Conservation (phyloP, 2,797 vertebrate species). For the Lacerta agilis region DNA sequence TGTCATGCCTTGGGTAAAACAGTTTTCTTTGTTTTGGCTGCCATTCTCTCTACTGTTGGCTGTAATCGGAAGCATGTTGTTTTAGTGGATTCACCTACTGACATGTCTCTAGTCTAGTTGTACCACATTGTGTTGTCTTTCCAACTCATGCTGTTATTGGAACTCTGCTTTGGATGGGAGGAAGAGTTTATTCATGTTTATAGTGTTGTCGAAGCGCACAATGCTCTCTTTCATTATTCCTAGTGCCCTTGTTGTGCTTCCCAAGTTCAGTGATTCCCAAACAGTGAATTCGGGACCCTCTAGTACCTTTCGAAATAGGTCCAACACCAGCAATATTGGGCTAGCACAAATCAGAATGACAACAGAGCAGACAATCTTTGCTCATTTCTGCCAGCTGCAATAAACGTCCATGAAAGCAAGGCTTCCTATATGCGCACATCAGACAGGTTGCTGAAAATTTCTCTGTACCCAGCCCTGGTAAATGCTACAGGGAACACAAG, state of each 20-base stretch:
- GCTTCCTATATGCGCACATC: not conserved
- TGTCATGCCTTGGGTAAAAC: constrained; percentile 64
- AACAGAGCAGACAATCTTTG: not conserved
- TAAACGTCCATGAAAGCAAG: not conserved
- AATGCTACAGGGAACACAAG: not conserved
- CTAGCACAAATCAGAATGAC: not conserved
- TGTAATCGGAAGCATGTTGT: constrained; percentile 76
- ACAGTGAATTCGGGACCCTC: not conserved
- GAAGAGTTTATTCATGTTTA: constrained; percentile 13
- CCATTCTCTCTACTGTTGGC: constrained; percentile 60
- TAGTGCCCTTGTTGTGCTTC: constrained; percentile 13
- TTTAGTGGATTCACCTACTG: constrained; percentile 71
- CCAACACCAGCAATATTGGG: not conserved
- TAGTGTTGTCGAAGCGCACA: not conserved
- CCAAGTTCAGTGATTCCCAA: constrained; percentile 25
- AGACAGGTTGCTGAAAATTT: not conserved
- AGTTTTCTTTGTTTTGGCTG: constrained; percentile 56
- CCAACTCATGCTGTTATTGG: constrained; percentile 50
- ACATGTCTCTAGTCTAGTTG: constrained; percentile 66
- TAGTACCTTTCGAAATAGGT: not conserved
- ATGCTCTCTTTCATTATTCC: not conserved
- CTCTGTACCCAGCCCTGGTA: not conserved
- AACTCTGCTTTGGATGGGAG: constrained; percentile 32
- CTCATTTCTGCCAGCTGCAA: not conserved
- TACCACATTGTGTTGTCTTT: constrained; percentile 68